phyloP scores from a whole-genome alignment of 2,113 vertebrate genomes.

The Nycticebus coucang region DNA sequence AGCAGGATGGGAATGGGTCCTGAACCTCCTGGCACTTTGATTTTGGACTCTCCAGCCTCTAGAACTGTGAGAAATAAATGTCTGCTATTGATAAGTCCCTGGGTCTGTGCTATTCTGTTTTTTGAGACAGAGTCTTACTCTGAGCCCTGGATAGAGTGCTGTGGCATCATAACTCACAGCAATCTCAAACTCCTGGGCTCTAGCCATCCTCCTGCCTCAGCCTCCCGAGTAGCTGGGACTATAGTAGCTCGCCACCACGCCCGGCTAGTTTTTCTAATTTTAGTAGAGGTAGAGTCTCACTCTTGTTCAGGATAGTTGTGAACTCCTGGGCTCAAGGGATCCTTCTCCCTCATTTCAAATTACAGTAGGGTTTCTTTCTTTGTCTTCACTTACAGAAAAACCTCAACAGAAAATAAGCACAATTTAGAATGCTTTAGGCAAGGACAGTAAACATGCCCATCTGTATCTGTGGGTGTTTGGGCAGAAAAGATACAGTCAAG shows the following conservation, averaged over 20 bases:
- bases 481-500: neutral
- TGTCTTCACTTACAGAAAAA: neutral
- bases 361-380: neutral
- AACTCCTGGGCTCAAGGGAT: neutral
- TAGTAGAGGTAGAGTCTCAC: too few relatives aligned
- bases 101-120: neutral
- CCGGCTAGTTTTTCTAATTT: too few relatives aligned
- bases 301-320: too few relatives aligned
- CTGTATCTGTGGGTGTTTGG: neutral
- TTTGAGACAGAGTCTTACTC: too few relatives aligned
- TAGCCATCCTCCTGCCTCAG: too few relatives aligned
- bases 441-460: neutral
- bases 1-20: neutral
- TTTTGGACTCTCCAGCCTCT: neutral
- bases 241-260: too few relatives aligned
- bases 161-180: too few relatives aligned
- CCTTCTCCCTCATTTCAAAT: constrained; percentile 32
- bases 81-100: too few relatives aligned
- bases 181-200: too few relatives aligned
- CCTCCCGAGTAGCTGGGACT: too few relatives aligned
- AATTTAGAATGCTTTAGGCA: neutral
- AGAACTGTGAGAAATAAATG: neutral
- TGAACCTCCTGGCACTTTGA: neutral
- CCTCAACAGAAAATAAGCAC: neutral
- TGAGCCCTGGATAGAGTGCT: too few relatives aligned